A percentile compares a stretch with the other conserved stretches of the same genome.
phyloP scores from a whole-genome alignment of 2,797 vertebrate genomes.

The Chrysocyon brachyurus region DNA sequence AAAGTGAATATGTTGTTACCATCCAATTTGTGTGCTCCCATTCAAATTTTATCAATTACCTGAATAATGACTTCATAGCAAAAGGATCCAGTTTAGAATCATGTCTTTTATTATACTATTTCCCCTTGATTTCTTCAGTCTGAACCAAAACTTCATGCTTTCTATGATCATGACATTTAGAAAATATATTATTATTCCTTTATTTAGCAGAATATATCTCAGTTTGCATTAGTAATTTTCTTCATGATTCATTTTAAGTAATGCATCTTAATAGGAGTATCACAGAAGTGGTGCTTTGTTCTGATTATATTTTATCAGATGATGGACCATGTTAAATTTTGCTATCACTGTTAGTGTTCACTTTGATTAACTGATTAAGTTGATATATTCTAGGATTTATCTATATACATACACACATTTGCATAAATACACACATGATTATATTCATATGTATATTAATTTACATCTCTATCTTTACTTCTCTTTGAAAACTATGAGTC shows the following conservation, averaged over 20 bases:
- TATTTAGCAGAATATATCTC: neutral
- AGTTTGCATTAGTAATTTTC: neutral
- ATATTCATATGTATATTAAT: neutral
- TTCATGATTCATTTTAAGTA: neutral
- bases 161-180: neutral
- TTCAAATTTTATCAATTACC: neutral
- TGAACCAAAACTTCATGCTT: neutral
- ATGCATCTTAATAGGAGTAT: neutral
- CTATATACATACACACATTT: neutral
- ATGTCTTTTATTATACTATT: neutral
- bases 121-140: neutral
- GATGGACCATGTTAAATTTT: neutral
- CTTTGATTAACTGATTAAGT: neutral
- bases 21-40: neutral
- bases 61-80: neutral
- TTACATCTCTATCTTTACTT: neutral
- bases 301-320: neutral
- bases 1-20: neutral
- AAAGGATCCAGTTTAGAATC: neutral
- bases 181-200: neutral
- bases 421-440: neutral
- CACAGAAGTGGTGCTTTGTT: neutral
- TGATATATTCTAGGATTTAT: neutral
- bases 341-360: neutral
- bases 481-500: neutral